Evolutionary conservation across 2,113 vertebrate genomes (phyloP), one percentile per base, ranked within the genome.

Genomic region (Laticauda laticaudata): DNA sequence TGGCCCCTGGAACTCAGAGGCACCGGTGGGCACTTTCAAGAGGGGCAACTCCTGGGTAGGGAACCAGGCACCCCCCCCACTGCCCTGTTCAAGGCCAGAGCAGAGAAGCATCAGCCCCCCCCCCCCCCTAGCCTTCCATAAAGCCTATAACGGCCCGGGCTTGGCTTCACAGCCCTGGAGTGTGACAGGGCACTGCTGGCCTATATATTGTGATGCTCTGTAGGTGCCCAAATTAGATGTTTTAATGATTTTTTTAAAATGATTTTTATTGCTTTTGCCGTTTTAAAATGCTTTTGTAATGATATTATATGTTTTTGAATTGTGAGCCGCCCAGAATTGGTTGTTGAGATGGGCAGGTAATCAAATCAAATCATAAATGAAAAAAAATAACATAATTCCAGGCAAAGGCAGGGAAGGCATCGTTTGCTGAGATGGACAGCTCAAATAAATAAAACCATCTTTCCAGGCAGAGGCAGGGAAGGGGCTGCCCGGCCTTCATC

Each of bases 141-240:
- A 64, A 64, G 61, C 61, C 5, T 12, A n/a, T 4, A 4, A 64
- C 14, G 61, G n/a, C 26, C 26, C 4, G 3, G 61, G 61, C 61
- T 12, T 1, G 14, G 61, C 11, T 64, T 29, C 11, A 12, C 26
- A 14, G 26, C 61, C 61, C 24, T 26, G 24, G 59, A 9, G 24
- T 1, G 24, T 0, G 8, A 29, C 26, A n/a, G 3, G 3, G 0
- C 4, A 0, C 11, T 64, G 26, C 26, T 64, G 61, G 61, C 14
- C 59, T 12, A 10, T 12, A 10, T 2, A 3, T 1, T 4, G 26
- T 29, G 26, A 29, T 26, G 59, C 3, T 29, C 26, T 4, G 9
- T 4, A 0, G 11, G 26, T 4, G 1, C 61, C 11, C 61, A 64
- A 64, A 29, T 29, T 2, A 29, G 61, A 64, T 9, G 4, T 26